Evolutionary conservation across 2,113 vertebrate genomes (phyloP).

Genomic region (Xenopus laevis): DNA sequence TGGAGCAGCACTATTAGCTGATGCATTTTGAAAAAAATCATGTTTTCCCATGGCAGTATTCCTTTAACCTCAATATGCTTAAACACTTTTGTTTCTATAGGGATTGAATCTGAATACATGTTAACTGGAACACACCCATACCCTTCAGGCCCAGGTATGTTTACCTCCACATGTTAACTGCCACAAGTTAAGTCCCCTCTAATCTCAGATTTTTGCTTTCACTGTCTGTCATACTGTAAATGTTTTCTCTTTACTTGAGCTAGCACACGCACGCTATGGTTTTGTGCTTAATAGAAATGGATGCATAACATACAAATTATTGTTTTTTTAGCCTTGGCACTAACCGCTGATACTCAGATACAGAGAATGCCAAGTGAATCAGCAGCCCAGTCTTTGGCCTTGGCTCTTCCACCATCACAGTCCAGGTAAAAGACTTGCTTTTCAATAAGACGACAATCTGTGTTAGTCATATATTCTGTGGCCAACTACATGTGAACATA

Average conservation of each 20-base stretch:
- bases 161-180: background rate
- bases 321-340: constrained; percentile 73
- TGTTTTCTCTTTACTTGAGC: too few relatives aligned
- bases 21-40: too few relatives aligned
- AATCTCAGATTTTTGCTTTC: too few relatives aligned
- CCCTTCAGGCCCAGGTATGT: constrained; percentile 87
- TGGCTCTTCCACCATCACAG: constrained; percentile 82
- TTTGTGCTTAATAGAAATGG: too few relatives aligned
- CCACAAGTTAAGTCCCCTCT: too few relatives aligned
- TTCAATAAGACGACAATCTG: too few relatives aligned
- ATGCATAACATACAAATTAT: background rate
- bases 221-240: too few relatives aligned
- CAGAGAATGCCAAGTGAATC: constrained; percentile 93
- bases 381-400: constrained; percentile 82
- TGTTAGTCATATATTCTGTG: background rate
- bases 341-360: constrained; percentile 91
- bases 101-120: constrained; percentile 85
- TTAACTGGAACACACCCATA: constrained; percentile 95
- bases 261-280: too few relatives aligned
- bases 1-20: too few relatives aligned
- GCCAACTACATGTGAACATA: too few relatives aligned
- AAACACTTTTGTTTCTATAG: constrained; percentile 53
- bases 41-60: too few relatives aligned
- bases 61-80: too few relatives aligned
- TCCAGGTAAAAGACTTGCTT: constrained; percentile 68